These are phyloP conservation scores for Climacteris rufus DNA, from an alignment of 2,113 vertebrate species.

Conservation along the genomic window DNA sequence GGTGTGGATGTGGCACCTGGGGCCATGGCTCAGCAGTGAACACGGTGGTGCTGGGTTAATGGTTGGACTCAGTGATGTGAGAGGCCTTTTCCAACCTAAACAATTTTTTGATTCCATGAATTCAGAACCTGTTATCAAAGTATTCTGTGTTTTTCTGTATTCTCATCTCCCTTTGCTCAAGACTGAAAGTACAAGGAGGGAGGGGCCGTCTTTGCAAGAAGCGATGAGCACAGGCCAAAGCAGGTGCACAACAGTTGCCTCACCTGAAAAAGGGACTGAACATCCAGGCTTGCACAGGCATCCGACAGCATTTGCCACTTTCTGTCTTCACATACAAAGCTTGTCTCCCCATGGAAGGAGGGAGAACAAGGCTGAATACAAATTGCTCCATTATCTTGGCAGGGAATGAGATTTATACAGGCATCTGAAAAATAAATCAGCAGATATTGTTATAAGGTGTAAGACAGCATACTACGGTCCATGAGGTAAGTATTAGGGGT, in stretches of 20 bases:
- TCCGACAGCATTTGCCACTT: constrained; percentile 66
- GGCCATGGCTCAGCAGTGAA: neutral
- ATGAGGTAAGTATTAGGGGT: neutral
- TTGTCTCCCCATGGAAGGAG: constrained; percentile 54
- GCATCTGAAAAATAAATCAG: constrained; percentile 27
- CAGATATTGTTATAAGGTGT: neutral
- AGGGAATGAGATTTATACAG: constrained; percentile 9
- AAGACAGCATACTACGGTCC: neutral
- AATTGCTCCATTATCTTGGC: neutral
- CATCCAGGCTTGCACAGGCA: constrained; percentile 66
- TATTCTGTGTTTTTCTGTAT: neutral
- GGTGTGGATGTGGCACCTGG: neutral
- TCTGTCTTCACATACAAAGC: constrained; percentile 53
- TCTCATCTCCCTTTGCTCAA: neutral
- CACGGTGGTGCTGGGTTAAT: neutral
- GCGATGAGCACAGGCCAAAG: neutral
- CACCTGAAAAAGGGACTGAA: constrained; percentile 68
- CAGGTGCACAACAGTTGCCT: neutral
- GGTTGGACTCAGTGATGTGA: neutral
- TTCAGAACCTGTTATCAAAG: neutral
- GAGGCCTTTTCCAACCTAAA: neutral
- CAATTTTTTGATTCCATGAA: neutral
- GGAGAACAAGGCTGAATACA: constrained; percentile 57
- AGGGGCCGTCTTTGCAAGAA: neutral
- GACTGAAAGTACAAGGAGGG: neutral